These are phyloP conservation scores for Boulengeromyrus knoepffleri DNA, from an alignment of 2,113 vertebrate genomes.

Conservation along the genomic window DNA sequence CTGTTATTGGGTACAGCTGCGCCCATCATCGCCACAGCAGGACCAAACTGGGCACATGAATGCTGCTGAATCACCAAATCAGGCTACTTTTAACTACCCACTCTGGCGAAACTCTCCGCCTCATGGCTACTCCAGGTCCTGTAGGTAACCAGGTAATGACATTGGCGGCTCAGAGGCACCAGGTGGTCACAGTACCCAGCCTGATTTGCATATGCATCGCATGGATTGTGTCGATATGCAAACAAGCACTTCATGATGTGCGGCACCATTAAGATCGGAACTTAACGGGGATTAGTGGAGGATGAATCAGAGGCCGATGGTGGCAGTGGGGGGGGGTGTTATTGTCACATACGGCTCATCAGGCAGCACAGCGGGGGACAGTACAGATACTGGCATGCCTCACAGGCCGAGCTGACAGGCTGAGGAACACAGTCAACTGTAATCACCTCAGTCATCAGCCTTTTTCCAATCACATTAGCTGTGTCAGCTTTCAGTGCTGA, in stretches of 20 bases:
- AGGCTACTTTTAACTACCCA: not conserved
- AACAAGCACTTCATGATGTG: not conserved
- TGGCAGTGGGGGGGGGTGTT: not conserved
- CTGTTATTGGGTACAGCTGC: not conserved
- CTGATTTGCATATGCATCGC: not conserved
- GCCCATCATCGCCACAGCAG: not conserved
- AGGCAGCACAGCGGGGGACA: not conserved
- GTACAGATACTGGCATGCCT: not conserved
- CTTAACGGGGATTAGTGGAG: not conserved
- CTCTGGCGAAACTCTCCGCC: not conserved
- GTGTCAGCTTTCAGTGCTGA: not conserved
- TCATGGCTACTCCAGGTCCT: not conserved
- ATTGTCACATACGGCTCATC: not conserved
- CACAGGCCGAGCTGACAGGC: not conserved
- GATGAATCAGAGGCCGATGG: not conserved
- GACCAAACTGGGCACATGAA: not conserved
- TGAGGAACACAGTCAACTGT: not conserved
- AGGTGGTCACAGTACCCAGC: not conserved
- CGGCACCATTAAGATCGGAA: not conserved
- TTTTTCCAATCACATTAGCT: not conserved
- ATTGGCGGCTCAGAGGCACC: not conserved
- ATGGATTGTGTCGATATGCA: not conserved
- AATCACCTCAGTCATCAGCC: not conserved
- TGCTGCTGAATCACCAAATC: not conserved
- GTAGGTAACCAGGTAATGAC: too few species aligned